Evolutionary conservation across 1,140 invertebrate species (phyloP).

Genomic region (Danaus melanippus): DNA sequence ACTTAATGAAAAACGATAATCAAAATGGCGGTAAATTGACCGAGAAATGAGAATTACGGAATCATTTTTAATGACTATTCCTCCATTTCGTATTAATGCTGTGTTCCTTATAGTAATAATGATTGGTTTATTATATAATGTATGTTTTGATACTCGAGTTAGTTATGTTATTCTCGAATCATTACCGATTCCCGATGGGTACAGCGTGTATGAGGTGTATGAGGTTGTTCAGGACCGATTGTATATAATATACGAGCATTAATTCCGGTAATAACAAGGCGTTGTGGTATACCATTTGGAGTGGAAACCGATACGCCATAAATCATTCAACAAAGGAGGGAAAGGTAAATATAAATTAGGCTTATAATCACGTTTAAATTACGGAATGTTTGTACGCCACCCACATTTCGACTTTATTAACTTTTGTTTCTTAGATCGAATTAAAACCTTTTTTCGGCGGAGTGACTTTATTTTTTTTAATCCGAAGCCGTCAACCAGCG

Average conservation of each 20-base stretch:
- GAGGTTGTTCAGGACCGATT: not conserved
- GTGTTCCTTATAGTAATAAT: not conserved
- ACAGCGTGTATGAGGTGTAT: no score
- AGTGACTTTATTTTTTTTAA: no score
- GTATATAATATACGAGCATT: not conserved
- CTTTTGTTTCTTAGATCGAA: no score
- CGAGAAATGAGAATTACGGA: slow-evolving; percentile 54
- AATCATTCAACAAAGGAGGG: slow-evolving; percentile 59
- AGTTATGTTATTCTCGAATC: no score
- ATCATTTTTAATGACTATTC: slow-evolving; percentile 5
- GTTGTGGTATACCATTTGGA: slow-evolving; percentile 15
- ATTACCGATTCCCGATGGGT: no score
- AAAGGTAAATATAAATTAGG: slow-evolving; percentile 56
- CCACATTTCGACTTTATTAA: slow-evolving; percentile 2
- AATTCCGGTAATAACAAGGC: slow-evolving; percentile 17
- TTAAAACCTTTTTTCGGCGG: no score
- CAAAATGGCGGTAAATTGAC: slow-evolving; percentile 60
- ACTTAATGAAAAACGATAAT: slow-evolving; percentile 65
- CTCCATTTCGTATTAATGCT: not conserved
- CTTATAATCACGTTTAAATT: slow-evolving; percentile 38
- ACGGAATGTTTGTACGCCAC: slow-evolving; percentile 11
- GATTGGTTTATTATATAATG: no score
- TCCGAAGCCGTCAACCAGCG: no score
- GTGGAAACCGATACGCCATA: slow-evolving; percentile 38
- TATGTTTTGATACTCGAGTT: not conserved